Evolutionary conservation across 92 coral and sea anemone genomes (phyloP).

Genomic region (Micromussa lordhowensis): DNA sequence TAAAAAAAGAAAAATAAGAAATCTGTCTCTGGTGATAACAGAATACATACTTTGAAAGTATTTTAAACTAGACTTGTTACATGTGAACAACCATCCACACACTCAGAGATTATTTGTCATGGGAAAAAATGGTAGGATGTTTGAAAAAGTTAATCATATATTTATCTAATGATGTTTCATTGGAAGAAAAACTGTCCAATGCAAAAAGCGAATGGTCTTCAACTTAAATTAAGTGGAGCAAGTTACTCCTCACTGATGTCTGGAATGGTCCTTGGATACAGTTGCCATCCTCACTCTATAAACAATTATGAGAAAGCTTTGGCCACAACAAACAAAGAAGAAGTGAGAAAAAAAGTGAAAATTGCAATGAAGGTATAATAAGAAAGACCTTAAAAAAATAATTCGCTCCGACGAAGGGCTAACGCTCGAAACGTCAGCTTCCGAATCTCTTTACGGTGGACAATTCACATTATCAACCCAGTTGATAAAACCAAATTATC

Average conservation of each 20-base stretch:
- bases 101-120: no score
- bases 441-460: no score
- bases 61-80: no score
- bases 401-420: no score
- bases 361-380: constrained; percentile 28
- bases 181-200: constrained; percentile 47
- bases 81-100: no score
- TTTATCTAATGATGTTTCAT: constrained; percentile 5
- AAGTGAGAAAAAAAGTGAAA: constrained; percentile 32
- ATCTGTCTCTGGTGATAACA: no score
- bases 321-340: constrained; percentile 25
- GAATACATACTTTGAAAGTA: no score
- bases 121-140: no score
- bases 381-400: neutral
- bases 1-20: no score
- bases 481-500: no score
- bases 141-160: neutral
- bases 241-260: constrained; percentile 58
- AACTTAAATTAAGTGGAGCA: constrained; percentile 55
- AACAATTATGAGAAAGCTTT: constrained; percentile 32
- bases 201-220: constrained; percentile 53
- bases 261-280: constrained; percentile 61
- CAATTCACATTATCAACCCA: no score
- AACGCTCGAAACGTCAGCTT: no score
- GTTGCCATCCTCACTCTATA: constrained; percentile 53